Evolutionary conservation across 2,797 vertebrate genomes (phyloP).

Genomic region (Neosilurus mollespiculum): DNA sequence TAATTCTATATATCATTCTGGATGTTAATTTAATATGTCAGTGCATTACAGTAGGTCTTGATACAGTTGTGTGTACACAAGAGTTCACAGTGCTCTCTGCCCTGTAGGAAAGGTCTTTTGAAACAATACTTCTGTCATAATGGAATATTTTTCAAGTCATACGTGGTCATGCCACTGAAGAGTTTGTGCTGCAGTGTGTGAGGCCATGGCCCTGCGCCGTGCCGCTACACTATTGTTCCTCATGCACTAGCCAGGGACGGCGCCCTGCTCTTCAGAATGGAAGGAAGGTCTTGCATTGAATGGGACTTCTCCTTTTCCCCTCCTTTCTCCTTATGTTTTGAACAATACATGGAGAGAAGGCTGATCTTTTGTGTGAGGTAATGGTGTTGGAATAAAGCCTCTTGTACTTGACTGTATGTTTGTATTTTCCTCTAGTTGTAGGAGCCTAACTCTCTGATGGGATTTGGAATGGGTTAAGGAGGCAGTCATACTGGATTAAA

Average conservation of each 20-base stretch:
- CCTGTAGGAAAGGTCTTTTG: conserved; percentile 23
- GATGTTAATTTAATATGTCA: neutral
- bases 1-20: neutral
- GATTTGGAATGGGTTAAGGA: neutral
- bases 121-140: conserved; percentile 43
- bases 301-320: conserved; percentile 48
- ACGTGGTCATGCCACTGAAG: conserved; percentile 36
- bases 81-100: conserved; percentile 21
- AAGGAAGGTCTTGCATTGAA: conserved; percentile 74
- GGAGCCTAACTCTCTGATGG: conserved; percentile 9
- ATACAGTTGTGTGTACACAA: neutral
- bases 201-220: conserved; percentile 32
- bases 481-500: neutral
- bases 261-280: conserved; percentile 67
- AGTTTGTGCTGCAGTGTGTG: conserved; percentile 31
- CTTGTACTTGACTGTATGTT: conserved; percentile 25
- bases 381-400: conserved; percentile 41
- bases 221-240: conserved; percentile 50
- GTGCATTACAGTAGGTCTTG: too few species aligned
- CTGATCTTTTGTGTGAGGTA: conserved; percentile 41
- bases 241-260: conserved; percentile 47
- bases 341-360: conserved; percentile 49
- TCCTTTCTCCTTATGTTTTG: conserved; percentile 47
- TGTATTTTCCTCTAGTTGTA: conserved; percentile 1
- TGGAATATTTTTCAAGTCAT: conserved; percentile 46